Evolutionary conservation across 2,888 invertebrate species (phyloP).

Genomic region (Stenurella melanura): DNA sequence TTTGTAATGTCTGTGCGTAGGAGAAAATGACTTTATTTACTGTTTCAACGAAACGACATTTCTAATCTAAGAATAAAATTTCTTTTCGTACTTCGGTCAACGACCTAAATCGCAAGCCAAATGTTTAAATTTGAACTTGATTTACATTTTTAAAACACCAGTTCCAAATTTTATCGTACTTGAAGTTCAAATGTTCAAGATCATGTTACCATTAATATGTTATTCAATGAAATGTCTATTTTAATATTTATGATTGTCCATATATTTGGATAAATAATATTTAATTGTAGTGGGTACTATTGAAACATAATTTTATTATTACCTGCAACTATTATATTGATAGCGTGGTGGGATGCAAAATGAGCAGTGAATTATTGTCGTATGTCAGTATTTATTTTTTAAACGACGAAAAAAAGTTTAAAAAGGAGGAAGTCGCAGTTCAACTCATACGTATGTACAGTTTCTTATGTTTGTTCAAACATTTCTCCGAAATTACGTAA

Average conservation of each 20-base stretch:
- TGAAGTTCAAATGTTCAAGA: constrained; percentile 52
- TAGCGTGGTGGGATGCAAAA: too few relatives aligned
- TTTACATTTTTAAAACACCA: constrained; percentile 50
- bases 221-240: not conserved
- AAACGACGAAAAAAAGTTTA: too few relatives aligned
- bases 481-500: too few relatives aligned
- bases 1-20: constrained; percentile 42
- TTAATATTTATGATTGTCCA: not conserved
- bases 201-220: constrained; percentile 26
- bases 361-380: too few relatives aligned
- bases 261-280: not conserved
- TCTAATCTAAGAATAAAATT: constrained; percentile 54
- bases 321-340: too few relatives aligned
- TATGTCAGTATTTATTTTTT: too few relatives aligned
- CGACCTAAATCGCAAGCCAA: constrained; percentile 53
- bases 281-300: not conserved
- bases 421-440: too few relatives aligned
- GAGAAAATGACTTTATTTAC: constrained; percentile 52
- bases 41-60: constrained; percentile 45
- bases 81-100: constrained; percentile 55
- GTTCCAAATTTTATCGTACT: constrained; percentile 48
- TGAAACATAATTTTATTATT: too few relatives aligned
- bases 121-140: constrained; percentile 57
- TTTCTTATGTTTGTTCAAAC: too few relatives aligned
- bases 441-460: too few relatives aligned